Base-by-base conservation (phyloP, 2,113 vertebrate genomes). In the Pelusios castaneus region DNA sequence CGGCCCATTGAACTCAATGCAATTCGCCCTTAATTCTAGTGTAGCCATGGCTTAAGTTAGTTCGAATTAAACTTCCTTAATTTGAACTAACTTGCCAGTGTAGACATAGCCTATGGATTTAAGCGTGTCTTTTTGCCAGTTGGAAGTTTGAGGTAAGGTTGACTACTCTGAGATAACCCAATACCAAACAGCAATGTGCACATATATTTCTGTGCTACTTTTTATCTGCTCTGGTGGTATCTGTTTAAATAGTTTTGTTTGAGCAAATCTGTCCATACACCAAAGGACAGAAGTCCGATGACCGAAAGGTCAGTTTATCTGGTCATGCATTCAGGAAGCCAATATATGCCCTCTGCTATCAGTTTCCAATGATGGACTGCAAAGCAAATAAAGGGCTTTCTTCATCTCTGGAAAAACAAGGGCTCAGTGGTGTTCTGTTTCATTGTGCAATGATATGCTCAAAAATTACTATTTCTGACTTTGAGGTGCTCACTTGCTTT, bases 241-340 rank as follows among this genome's bases (percentile, higher is more conserved):
- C 92, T 97, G 94, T 96, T 97, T 93, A 84, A 92, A 94, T 75
- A 95, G 95, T 60, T 89, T 88, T 98, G 97, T 98, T 98, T 98
- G 97, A 94, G 92, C 80, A 96, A 89, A 80, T 31, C 80, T 75
- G 87, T 45, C 89, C 82, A 91, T 51, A 55, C 8, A 75, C 88
- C 52, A 70, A 73, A 91, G 89, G 94, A 41, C 89, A 81, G 85
- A 84, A 93, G 97, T 96, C 94, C 94, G 93, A 96, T 47, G 97
- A 97, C 97, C 97, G 55, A 29, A 14, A 67, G 91, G 96, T 75
- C 97, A 96, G 75, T 60, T 86, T 80, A 89, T 2, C 75, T 12
- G 84, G 87, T 81, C 94, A 90, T 22, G 82, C 29, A 6, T 80
- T 2, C 0, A 13, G 73, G 13, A 63, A 29, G 38, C 41, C 19